Base-by-base conservation (phyloP, 2,888 invertebrate species). In the Poecilus cupreus region DNA sequence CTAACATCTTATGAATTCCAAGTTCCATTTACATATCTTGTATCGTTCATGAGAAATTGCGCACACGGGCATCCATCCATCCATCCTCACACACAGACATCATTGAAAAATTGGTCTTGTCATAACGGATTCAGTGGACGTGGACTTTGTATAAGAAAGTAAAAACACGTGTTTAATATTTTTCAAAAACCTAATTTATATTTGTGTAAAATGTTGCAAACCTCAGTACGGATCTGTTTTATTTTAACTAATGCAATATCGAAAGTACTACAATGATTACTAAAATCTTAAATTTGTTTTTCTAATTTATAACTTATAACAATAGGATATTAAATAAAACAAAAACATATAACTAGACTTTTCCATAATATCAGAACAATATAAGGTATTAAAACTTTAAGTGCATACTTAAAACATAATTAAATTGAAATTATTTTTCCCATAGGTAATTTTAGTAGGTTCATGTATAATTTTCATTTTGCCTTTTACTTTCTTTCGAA, bases 351-450 rank as follows among this genome's bases (percentile, higher is more conserved):
- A 54, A 54, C 51, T 16, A 18, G 8, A 54, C 51, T 10, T 54
- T 54, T 54, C 51, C 51, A 54, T 54, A 54, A 54, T 18, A 54
- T 54, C 20, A 54, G 20, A 54, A 54, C 51, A 54, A 54, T 54
- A 54, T 54, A 54, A 54, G 20, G 51, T 54, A 54, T 54, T 54
- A 54, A 54, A 54, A 54, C 18, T 54, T 54, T 54, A 54, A 54
- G 22, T 54, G 20, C 22, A 16, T 54, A 54, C 51, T 54, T 54
- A 54, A 54, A 54, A 54, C 20, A 8, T 54, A 54, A 54, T 54
- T 54, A 54, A 54, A 54, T 54, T 11, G 51, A 20, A 54, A 54
- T 54, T 54, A 54, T 54, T 8, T 18, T 54, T 54, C 5, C 51
- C n/a, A n/a, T n/a, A 54, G 10, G 8, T 54, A 20, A 20, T 39